phyloP scores from a whole-genome alignment of 2,113 vertebrate genomes.

The Balaeniceps rex region DNA sequence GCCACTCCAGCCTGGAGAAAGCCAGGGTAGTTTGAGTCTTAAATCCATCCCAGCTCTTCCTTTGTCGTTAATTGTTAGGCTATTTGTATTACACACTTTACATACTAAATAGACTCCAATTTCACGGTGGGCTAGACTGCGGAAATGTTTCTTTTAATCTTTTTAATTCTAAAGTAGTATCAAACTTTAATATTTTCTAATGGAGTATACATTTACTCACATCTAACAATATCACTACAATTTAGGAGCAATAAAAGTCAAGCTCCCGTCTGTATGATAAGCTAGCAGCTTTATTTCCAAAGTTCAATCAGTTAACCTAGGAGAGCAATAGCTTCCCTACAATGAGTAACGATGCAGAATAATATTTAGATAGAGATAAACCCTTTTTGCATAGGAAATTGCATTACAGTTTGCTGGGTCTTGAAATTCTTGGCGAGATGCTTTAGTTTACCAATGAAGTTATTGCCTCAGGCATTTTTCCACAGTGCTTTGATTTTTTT shows the following conservation, averaged over 20 bases:
- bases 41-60: constrained; percentile 17
- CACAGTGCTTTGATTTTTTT: constrained; percentile 38
- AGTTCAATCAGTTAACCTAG: constrained; percentile 78
- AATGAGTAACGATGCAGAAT: constrained; percentile 70
- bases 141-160: constrained; percentile 64
- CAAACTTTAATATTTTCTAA: constrained; percentile 71
- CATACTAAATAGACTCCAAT: constrained; percentile 63
- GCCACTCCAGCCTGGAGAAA: constrained; percentile 10
- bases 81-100: constrained; percentile 59
- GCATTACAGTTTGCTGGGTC: constrained; percentile 57
- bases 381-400: constrained; percentile 74
- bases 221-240: constrained; percentile 62
- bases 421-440: constrained; percentile 52
- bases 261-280: constrained; percentile 52
- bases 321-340: constrained; percentile 66
- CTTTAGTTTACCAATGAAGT: constrained; percentile 65
- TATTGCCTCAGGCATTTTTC: constrained; percentile 63
- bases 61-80: constrained; percentile 49
- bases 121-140: constrained; percentile 63
- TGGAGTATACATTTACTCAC: constrained; percentile 59
- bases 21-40: neutral
- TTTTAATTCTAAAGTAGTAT: constrained; percentile 66
- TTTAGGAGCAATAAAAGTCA: constrained; percentile 65
- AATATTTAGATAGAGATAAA: constrained; percentile 71
- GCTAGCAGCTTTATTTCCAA: constrained; percentile 63